A percentile compares a stretch with the other conserved stretches of the same genome.
phyloP scores from a whole-genome alignment of 2,888 invertebrate species.

The Cosmia trapezina region DNA sequence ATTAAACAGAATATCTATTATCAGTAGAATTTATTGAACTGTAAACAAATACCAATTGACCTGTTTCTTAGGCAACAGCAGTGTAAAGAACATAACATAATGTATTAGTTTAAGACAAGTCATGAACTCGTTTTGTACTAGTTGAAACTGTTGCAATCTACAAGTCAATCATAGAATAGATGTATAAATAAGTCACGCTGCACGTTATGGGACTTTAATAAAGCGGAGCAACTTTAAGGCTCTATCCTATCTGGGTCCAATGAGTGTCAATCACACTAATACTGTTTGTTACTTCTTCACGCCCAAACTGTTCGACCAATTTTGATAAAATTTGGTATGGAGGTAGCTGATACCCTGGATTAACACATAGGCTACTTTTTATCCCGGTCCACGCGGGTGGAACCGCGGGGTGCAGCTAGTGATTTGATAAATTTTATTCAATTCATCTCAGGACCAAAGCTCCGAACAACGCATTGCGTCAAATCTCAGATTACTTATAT shows the following conservation, averaged over 20 bases:
- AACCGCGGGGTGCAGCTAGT: no score
- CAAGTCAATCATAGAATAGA: conserved; percentile 39
- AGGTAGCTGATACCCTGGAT: no score
- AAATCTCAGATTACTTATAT: no score
- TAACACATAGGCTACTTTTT: no score
- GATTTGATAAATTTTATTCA: not conserved
- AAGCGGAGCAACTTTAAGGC: not conserved
- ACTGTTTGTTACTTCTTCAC: no score
- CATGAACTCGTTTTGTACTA: conserved; percentile 36
- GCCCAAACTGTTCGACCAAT: no score
- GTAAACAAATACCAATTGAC: conserved; percentile 46
- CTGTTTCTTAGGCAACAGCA: conserved; percentile 28
- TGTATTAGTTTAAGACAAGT: conserved; percentile 31
- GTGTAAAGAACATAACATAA: conserved; percentile 17
- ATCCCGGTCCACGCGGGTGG: no score
- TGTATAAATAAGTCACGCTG: not conserved
- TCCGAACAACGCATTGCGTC: not conserved
- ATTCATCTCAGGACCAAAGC: not conserved
- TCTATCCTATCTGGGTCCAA: not conserved
- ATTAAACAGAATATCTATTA: conserved; percentile 18
- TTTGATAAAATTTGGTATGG: no score
- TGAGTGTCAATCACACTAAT: no score
- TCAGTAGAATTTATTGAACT: conserved; percentile 20
- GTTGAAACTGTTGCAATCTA: conserved; percentile 22
- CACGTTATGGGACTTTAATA: not conserved